Percentiles rank a stretch among this genome's conserved stretches.
These are phyloP conservation scores for Silurus glanis DNA, from an alignment of 2,113 vertebrate species.

Conservation along the genomic window DNA sequence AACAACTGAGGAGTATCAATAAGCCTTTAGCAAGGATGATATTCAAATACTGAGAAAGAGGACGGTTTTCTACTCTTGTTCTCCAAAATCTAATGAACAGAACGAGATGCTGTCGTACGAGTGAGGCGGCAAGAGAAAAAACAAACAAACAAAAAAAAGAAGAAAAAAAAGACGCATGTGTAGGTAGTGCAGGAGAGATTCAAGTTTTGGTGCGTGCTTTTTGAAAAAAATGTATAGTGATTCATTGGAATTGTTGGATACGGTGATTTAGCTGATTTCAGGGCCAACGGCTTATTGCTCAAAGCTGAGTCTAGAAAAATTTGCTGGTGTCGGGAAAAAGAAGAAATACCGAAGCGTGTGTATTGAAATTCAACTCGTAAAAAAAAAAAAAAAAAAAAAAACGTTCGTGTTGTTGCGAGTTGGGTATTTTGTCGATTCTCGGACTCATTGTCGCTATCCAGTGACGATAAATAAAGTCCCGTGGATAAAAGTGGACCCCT, in stretches of 20 bases:
- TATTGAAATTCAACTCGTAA: neutral
- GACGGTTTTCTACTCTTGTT: slow-evolving; percentile 8
- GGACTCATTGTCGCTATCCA: neutral
- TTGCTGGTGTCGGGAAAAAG: slow-evolving; percentile 50
- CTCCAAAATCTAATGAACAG: slow-evolving; percentile 18
- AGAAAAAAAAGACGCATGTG: neutral
- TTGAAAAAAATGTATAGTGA: neutral
- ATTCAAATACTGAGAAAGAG: slow-evolving; percentile 66
- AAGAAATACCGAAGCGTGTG: slow-evolving; percentile 14
- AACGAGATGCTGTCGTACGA: slow-evolving; percentile 2
- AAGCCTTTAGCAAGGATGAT: slow-evolving; percentile 58
- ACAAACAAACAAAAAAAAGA: neutral
- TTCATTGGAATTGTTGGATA: neutral
- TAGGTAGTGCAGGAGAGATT: slow-evolving; percentile 9
- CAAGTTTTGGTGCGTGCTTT: neutral
- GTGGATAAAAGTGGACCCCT: neutral
- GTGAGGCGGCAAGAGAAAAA: neutral
- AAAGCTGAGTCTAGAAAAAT: slow-evolving; percentile 43
- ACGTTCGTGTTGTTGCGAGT: neutral
- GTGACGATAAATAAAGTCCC: neutral
- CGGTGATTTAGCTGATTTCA: neutral
- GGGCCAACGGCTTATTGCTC: slow-evolving; percentile 50
- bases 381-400: neutral
- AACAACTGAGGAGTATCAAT: slow-evolving; percentile 62
- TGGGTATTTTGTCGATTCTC: no score